phyloP scores from a whole-genome alignment of 35 echinoderm and acorn worm species.

The Strongylocentrotus purpuratus region DNA sequence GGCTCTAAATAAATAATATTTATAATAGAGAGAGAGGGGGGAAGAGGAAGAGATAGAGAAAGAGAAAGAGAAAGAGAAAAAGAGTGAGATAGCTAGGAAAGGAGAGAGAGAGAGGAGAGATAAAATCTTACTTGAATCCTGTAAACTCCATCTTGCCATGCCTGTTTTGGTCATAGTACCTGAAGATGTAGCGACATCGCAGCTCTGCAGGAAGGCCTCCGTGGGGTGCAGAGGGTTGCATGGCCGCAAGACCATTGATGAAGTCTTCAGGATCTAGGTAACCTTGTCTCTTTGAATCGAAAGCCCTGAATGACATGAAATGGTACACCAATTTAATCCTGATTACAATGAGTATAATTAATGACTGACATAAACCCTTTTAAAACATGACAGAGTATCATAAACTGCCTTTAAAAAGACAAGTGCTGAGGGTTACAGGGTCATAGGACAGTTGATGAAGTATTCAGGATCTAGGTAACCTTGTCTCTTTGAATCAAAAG shows the following conservation, averaged over 20 bases:
- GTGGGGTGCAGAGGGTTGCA: conserved; percentile 85
- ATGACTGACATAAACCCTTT: no score
- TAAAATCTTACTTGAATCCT: conserved; percentile 82
- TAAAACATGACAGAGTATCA: no score
- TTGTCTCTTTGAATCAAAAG: conserved; percentile 17
- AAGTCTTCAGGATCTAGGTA: conserved; percentile 78
- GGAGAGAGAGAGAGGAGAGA: background rate
- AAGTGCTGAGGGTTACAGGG: conserved; percentile 83
- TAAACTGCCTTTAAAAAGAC: no score
- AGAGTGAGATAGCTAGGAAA: no score
- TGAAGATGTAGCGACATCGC: conserved; percentile 85
- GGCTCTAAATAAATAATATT: no score
- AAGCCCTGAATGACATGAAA: conserved; percentile 72
- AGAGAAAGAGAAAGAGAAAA: no score
- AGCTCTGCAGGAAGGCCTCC: conserved; percentile 81
- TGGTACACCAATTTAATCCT: no score
- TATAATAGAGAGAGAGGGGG: no score
- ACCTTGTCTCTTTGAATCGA: conserved; percentile 63
- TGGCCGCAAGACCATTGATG: conserved; percentile 76
- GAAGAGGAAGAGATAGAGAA: no score
- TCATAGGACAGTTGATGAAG: conserved; percentile 74
- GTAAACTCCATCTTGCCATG: conserved; percentile 74
- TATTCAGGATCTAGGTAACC: conserved; percentile 68
- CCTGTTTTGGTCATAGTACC: conserved; percentile 79
- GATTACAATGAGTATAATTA: no score